These are phyloP conservation scores for Mus pahari DNA, from an alignment of 2,113 vertebrate species.

Conservation along the genomic window DNA sequence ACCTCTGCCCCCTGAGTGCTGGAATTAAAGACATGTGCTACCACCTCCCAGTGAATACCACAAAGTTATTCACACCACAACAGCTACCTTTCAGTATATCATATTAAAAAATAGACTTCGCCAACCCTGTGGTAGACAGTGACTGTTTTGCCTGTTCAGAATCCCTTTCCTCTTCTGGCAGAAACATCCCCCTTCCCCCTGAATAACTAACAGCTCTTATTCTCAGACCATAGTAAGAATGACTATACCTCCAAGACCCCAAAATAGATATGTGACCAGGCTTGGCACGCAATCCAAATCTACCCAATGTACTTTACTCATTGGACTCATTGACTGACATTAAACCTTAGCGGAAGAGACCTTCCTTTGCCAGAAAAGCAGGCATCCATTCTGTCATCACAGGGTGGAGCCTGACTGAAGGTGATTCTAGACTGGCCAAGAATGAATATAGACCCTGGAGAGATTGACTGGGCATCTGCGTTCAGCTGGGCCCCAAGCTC, in stretches of 20 bases:
- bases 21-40: not conserved
- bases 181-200: not conserved
- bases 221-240: not conserved
- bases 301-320: not conserved
- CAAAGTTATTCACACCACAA: not conserved
- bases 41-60: too few relatives aligned
- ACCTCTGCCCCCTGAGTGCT: not conserved
- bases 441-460: not conserved
- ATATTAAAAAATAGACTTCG: not conserved
- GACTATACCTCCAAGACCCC: not conserved
- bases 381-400: too few relatives aligned
- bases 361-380: not conserved
- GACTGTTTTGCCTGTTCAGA: not conserved
- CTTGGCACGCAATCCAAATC: not conserved
- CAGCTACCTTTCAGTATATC: not conserved
- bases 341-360: not conserved
- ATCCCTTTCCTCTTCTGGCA: not conserved
- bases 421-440: not conserved
- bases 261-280: not conserved
- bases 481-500: not conserved
- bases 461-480: not conserved
- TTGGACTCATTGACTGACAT: not conserved
- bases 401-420: not conserved
- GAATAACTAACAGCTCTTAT: not conserved
- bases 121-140: not conserved